Evolutionary conservation across 2,797 vertebrate genomes (phyloP).

Genomic region (Otus scops): DNA sequence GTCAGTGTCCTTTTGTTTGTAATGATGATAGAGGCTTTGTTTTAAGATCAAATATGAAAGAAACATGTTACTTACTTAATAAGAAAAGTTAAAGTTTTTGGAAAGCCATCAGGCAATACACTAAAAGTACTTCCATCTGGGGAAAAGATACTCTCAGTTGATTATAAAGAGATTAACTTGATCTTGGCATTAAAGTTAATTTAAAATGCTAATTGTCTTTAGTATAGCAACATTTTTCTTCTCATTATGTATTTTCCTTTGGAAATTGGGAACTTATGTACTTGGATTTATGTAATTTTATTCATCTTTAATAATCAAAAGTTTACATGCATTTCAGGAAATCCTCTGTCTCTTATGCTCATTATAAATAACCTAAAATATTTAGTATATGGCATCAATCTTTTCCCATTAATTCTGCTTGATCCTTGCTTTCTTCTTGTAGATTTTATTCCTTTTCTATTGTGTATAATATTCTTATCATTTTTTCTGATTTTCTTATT

Average conservation of each 20-base stretch:
- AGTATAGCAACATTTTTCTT: background rate
- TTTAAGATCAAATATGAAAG: background rate
- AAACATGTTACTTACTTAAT: background rate
- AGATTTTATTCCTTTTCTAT: background rate
- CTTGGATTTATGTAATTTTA: background rate
- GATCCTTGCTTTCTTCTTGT: background rate
- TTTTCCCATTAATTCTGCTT: background rate
- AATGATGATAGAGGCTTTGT: background rate
- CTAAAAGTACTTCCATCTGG: background rate
- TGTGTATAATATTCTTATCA: rapidly evolving
- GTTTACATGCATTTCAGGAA: background rate
- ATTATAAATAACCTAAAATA: background rate
- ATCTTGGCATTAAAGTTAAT: background rate
- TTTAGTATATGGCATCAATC: background rate
- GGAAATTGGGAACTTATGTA: background rate
- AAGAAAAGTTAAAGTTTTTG: background rate
- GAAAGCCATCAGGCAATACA: background rate
- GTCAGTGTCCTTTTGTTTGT: background rate
- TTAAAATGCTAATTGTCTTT: background rate
- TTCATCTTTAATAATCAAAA: background rate
- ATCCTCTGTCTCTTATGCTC: background rate
- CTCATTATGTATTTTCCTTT: background rate
- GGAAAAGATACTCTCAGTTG: background rate
- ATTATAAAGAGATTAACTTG: background rate
- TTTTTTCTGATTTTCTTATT: background rate